Evolutionary conservation across 2,888 invertebrate species (phyloP).

Genomic region (Pyrrhosoma nymphula): DNA sequence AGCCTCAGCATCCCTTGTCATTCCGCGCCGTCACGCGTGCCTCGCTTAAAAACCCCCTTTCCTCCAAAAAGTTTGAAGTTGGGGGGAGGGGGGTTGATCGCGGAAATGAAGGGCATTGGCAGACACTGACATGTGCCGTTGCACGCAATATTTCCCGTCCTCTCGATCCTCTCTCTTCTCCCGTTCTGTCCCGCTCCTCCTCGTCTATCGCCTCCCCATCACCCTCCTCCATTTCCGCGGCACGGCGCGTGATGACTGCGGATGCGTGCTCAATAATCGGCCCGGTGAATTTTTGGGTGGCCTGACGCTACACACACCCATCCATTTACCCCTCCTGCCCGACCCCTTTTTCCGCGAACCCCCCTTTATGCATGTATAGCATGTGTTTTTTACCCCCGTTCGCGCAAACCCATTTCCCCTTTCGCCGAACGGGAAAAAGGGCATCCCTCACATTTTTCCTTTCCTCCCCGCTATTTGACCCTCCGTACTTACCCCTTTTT

Average conservation of each 20-base stretch:
- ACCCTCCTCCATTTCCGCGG: background rate
- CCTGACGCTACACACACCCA: background rate
- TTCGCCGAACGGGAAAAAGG: background rate
- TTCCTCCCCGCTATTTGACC: background rate
- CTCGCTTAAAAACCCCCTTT: background rate
- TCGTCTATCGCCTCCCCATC: background rate
- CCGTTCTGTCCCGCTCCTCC: background rate
- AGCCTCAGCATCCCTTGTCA: background rate
- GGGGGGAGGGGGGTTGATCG: background rate
- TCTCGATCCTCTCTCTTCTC: background rate
- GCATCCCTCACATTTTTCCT: background rate
- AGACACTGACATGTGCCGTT: slow-evolving; percentile 12
- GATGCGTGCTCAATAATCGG: slow-evolving; percentile 22
- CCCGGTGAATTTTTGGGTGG: background rate
- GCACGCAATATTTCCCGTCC: background rate
- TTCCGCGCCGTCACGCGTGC: background rate
- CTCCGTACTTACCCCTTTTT: background rate
- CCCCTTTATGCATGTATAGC: too few species aligned
- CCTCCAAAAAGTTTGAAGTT: background rate
- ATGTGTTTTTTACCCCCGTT: background rate
- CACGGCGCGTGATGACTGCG: slow-evolving; percentile 6
- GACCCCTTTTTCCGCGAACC: background rate
- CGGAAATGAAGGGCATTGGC: slow-evolving; percentile 36
- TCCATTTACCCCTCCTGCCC: background rate
- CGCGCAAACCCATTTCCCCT: background rate